These are phyloP conservation scores for Drosophila falleni DNA, from an alignment of 2,888 invertebrate species.

Conservation along the genomic window DNA sequence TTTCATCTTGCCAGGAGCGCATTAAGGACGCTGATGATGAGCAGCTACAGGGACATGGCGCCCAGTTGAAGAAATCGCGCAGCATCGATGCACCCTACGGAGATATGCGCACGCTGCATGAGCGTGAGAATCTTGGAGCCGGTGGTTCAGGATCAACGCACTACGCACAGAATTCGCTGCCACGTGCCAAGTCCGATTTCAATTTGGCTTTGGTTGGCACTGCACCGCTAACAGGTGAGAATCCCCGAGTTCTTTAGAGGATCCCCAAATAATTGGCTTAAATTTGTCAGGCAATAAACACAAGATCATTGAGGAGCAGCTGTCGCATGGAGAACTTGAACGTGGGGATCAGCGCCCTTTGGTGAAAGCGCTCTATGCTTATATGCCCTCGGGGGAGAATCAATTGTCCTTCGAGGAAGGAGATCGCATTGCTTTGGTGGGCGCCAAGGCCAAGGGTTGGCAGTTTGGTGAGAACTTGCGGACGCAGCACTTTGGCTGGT, in stretches of 20 bases:
- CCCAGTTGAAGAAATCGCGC: slow-evolving; percentile 93
- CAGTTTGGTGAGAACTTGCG: slow-evolving; percentile 98
- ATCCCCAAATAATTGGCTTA: fast-evolving
- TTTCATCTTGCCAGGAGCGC: slow-evolving; percentile 76
- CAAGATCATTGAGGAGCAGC: slow-evolving; percentile 63
- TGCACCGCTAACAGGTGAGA: slow-evolving; percentile 51
- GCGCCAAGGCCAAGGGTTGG: slow-evolving; percentile 97
- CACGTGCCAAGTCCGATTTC: slow-evolving; percentile 95
- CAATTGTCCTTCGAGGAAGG: slow-evolving; percentile 96
- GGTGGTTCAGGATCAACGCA: slow-evolving; percentile 76
- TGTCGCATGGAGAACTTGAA: slow-evolving; percentile 57
- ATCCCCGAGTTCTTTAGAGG: fast-evolving
- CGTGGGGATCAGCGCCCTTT: slow-evolving; percentile 89
- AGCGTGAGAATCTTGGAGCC: slow-evolving; percentile 73
- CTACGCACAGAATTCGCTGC: slow-evolving; percentile 86
- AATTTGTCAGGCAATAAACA: slow-evolving; percentile 68
- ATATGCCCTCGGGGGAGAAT: slow-evolving; percentile 95
- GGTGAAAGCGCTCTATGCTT: slow-evolving; percentile 94
- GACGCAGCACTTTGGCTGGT: slow-evolving; percentile 97
- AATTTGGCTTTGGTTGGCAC: slow-evolving; percentile 88
- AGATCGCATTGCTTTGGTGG: slow-evolving; percentile 94
- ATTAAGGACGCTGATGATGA: slow-evolving; percentile 87
- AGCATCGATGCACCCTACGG: slow-evolving; percentile 95
- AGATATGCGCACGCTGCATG: slow-evolving; percentile 90
- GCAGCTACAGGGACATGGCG: slow-evolving; percentile 57